Evolutionary conservation across 1,140 invertebrate genomes (phyloP), one percentile per base, ranked within the genome.

Genomic region (Cherax destructor): DNA sequence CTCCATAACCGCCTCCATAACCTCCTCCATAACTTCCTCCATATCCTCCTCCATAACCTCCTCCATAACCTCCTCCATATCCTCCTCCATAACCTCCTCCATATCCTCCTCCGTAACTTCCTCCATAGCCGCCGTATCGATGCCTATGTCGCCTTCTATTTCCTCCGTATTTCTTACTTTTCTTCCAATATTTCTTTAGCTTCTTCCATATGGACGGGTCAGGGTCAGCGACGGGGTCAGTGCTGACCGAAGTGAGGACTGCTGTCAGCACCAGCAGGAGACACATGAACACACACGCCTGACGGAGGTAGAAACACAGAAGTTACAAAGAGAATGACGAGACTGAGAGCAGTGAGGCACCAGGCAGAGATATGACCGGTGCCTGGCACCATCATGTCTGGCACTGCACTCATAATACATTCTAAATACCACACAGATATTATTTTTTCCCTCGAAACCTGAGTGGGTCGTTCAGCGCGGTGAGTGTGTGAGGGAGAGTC

Each of bases 191-290:
- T 30, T 74, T 74, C 69, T 74, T 74, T 3, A 74, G 21, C 11
- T 74, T 74, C 69, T 30, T 30, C 16, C 13, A 65, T 6, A 21
- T 65, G 1, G 21, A 59, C 9, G 21, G 18, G n/a, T 21, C 7
- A 5, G 69, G 69, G 69, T 74, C 69, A 6, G 69, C 69, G n/a
- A 74, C n/a, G 69, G 69, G 69, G 69, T 74, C 69, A 74, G 69
- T n/a, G 69, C 21, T 74, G 69, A 74, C 69, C n/a, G n/a, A 74
- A n/a, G 69, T 74, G 69, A 74, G 24, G 24, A 74, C 69, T n/a
- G 69, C 69, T n/a, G 69, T 21, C 69, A 74, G 69, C 69, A 21
- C 69, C 69, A 74, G 69, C 69, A 74, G 69, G 24, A 74, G 69
- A 7, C 7, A n/a, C 69, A 74, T 3, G 1, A 74, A n/a, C 9